Evolutionary conservation across 2,113 vertebrate genomes (phyloP).

Genomic region (Psettodes erumei): DNA sequence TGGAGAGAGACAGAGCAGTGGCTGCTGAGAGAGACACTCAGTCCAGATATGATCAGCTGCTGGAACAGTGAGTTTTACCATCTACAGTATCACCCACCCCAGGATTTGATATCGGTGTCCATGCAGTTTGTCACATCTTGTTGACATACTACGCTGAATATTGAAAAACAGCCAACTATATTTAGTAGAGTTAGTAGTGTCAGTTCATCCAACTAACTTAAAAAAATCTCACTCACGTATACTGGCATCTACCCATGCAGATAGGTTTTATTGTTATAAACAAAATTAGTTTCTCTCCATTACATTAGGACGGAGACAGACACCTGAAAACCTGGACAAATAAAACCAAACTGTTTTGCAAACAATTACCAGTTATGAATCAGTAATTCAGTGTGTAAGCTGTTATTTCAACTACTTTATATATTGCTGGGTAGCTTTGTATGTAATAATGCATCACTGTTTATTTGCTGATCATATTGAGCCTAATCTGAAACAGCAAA

Average conservation of each 20-base stretch:
- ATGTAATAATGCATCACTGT: too few species aligned
- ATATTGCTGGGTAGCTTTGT: too few species aligned
- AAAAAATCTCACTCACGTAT: neutral
- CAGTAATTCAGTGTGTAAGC: neutral
- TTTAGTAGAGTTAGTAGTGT: neutral
- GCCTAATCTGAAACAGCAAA: too few species aligned
- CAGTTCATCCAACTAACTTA: neutral
- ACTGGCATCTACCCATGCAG: neutral
- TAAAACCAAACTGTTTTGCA: neutral
- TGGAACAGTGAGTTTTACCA: conserved; percentile 90
- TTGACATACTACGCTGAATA: neutral
- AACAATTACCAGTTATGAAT: too few species aligned
- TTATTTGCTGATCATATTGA: too few species aligned
- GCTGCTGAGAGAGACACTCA: conserved; percentile 88
- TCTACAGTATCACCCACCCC: neutral
- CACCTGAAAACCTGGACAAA: neutral
- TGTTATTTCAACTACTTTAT: too few species aligned
- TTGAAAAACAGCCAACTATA: neutral
- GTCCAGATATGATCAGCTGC: conserved; percentile 90
- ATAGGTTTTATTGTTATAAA: neutral
- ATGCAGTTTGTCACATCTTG: neutral
- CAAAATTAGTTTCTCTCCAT: too few species aligned
- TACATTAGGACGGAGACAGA: too few species aligned
- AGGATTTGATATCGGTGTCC: neutral
- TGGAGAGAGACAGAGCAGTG: conserved; percentile 91